phyloP scores from a whole-genome alignment of 2,113 vertebrate genomes.

The Caretta caretta region DNA sequence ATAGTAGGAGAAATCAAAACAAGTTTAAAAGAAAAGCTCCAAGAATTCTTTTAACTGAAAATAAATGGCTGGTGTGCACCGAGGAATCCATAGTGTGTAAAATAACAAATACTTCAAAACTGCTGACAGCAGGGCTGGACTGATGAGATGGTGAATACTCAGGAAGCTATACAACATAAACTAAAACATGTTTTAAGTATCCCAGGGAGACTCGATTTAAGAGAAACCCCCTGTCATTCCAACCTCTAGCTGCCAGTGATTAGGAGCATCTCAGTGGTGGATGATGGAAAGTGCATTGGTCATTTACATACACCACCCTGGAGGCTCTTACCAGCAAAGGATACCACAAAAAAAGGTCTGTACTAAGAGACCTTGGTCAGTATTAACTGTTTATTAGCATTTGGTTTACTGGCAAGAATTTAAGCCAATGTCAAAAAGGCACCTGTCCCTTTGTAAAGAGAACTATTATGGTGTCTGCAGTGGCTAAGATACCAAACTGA shows the following conservation, averaged over 20 bases:
- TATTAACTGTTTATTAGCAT: not conserved
- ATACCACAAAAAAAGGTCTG: not conserved
- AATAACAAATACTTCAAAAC: slow-evolving; percentile 61
- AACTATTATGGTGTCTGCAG: not conserved
- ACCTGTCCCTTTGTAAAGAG: not conserved
- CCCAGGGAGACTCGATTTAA: not conserved
- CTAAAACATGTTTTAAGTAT: slow-evolving; percentile 17
- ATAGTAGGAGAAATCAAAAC: slow-evolving; percentile 47
- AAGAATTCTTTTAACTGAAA: slow-evolving; percentile 47
- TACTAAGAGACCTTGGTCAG: not conserved
- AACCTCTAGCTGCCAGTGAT: not conserved
- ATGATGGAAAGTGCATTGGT: not conserved
- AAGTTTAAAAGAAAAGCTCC: slow-evolving; percentile 38
- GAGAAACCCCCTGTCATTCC: not conserved
- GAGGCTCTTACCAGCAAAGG: not conserved
- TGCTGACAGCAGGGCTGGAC: slow-evolving; percentile 58
- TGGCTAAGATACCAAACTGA: not conserved
- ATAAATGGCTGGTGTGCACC: slow-evolving; percentile 33
- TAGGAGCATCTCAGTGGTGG: not conserved
- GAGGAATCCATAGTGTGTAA: slow-evolving; percentile 8
- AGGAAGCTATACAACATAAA: slow-evolving; percentile 53
- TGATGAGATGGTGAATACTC: slow-evolving; percentile 41
- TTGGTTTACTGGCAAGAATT: not conserved
- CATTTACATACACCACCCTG: not conserved
- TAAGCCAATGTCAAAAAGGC: not conserved